Percentiles rank a stretch among this genome's conserved stretches.
Evolutionary conservation across 2,888 invertebrate genomes (phyloP).

Genomic region (Metallyticus violacea): DNA sequence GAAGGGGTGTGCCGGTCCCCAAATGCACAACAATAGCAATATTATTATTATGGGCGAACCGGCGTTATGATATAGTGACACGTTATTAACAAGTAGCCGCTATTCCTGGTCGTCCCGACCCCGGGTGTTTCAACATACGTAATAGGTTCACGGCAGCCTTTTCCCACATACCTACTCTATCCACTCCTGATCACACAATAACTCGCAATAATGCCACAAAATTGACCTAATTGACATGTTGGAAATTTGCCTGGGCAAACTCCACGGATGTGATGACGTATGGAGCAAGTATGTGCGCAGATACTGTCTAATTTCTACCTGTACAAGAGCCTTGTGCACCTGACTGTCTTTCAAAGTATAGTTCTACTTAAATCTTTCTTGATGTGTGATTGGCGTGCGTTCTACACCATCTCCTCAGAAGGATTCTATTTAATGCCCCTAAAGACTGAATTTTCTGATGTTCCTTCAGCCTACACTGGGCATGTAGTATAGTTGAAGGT

Average conservation of each 20-base stretch:
- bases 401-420: no score
- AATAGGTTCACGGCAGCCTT: background rate
- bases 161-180: background rate
- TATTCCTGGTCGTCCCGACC: background rate
- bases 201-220: background rate
- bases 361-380: background rate
- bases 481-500: no score
- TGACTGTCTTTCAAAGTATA: no score
- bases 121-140: background rate
- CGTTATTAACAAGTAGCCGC: background rate
- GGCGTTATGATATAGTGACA: background rate
- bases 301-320: no score
- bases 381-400: no score
- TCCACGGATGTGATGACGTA: background rate
- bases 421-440: no score
- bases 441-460: no score
- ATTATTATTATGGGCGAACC: background rate
- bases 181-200: background rate
- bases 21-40: background rate
- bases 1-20: background rate
- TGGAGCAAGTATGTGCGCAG: background rate
- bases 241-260: background rate
- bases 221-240: background rate
- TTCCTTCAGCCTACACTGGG: no score
- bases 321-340: background rate